Percentiles rank a stretch among this genome's conserved stretches.
phyloP scores from a whole-genome alignment of 2,888 invertebrate genomes.

The Epistrophe grossulariae region DNA sequence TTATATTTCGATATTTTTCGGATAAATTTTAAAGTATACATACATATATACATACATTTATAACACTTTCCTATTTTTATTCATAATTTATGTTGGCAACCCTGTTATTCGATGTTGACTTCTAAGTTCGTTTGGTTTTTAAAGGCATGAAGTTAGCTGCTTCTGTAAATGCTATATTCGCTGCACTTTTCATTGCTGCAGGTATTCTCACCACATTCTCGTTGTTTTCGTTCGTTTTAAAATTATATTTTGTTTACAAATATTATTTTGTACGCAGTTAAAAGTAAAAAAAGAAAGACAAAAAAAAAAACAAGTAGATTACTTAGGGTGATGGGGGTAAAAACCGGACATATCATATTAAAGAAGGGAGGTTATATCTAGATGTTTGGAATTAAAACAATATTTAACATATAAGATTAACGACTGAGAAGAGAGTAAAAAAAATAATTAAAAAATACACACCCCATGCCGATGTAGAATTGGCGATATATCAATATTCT shows the following conservation, averaged over 20 bases:
- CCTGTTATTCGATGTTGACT: slow-evolving; percentile 32
- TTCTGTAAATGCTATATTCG: slow-evolving; percentile 48
- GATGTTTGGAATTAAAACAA: slow-evolving; percentile 15
- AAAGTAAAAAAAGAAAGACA: slow-evolving; percentile 6
- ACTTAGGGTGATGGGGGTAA: background rate
- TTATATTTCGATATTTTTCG: no score
- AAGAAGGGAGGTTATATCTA: background rate
- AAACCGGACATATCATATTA: background rate
- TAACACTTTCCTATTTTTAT: no score
- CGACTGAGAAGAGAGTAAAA: background rate
- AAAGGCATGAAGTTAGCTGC: slow-evolving; percentile 44
- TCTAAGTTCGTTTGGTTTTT: slow-evolving; percentile 34
- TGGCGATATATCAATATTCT: no score
- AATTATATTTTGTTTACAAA: slow-evolving; percentile 70
- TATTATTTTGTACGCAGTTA: slow-evolving; percentile 68
- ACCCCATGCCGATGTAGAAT: background rate
- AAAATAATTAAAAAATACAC: background rate
- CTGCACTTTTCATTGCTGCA: slow-evolving; percentile 60
- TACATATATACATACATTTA: no score
- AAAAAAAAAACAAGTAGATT: background rate
- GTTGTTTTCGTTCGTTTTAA: slow-evolving; percentile 41
- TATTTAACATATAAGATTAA: background rate
- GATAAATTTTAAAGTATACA: no score
- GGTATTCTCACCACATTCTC: slow-evolving; percentile 44
- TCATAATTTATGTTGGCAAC: background rate